Base-by-base conservation (phyloP, 2,113 vertebrate genomes). In the Aegotheles bennettii region DNA sequence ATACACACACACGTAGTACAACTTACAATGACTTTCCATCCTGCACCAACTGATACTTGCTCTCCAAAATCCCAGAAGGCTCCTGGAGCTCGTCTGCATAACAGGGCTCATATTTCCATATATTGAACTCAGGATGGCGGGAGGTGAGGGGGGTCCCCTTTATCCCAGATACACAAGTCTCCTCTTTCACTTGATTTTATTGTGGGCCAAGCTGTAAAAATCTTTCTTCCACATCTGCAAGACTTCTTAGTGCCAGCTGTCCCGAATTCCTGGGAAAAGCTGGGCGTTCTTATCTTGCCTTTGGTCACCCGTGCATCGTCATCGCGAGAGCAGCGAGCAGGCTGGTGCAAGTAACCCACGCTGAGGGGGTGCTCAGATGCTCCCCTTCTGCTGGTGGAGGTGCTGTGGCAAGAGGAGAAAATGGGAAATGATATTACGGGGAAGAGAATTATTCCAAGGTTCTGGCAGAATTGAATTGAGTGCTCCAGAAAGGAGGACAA, bases 211-310 rank as follows among this genome's bases (percentile, higher is more conserved):
- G 84, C 84, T 91, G 82, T 97, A 87, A 94, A 94, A 91, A 79
- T 85, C 95, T 95, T 64, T 43, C 53, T 95, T 95, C 82, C 92
- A 94, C 90, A 97, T 97, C 95, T 97, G 93, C 89, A 70, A 93
- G 89, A 10, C 42, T 95, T 96, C 76, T 90, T 81, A 82, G 56
- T 85, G 76, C 90, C 93, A 91, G 86, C 88, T 94, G 92, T 92
- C 94, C 86, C 10, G 0, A 56, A 95, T 96, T 89, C 92, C 96
- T 92, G 69, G 93, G 97, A 87, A 94, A 96, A 96, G 94, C 69
- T 89, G 69, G 75, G 74, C 19, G 9, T 70, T 89, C 95, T 80
- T 54, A 67, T 51, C 84, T 87, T 43, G 69, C 85, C 35, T 81
- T 35, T 1, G 3, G 56, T 90, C 25, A 5, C 29, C 59, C 1